These are phyloP conservation scores for Camelus bactrianus DNA, from an alignment of 2,113 vertebrate genomes.

Conservation along the genomic window DNA sequence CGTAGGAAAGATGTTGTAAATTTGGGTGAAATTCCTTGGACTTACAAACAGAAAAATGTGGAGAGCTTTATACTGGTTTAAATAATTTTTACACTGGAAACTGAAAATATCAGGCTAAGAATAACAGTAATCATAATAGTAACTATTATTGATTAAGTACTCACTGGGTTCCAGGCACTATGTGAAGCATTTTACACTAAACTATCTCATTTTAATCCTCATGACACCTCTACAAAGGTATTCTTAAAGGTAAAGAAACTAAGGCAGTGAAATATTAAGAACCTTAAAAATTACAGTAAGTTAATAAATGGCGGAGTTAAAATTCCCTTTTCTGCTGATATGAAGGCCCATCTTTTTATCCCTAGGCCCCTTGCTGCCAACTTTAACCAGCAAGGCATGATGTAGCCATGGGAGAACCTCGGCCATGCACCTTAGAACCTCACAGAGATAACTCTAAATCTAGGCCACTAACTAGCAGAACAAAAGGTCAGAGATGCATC, in stretches of 20 bases:
- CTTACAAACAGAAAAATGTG: slow-evolving; percentile 33
- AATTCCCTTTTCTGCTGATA: neutral
- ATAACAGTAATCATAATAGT: neutral
- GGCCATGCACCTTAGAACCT: neutral
- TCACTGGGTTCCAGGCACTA: neutral
- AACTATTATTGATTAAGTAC: neutral
- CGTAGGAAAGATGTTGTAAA: neutral
- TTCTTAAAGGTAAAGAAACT: neutral
- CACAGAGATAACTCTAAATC: neutral
- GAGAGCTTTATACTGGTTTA: neutral
- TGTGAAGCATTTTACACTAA: neutral
- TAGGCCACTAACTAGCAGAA: neutral
- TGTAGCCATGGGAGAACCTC: neutral
- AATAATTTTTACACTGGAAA: neutral
- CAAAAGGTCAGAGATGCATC: neutral
- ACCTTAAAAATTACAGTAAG: neutral
- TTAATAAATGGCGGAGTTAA: neutral
- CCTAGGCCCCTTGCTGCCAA: neutral
- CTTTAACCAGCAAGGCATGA: neutral
- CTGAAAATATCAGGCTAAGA: neutral
- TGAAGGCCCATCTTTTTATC: neutral
- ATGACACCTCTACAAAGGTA: neutral
- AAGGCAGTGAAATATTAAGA: neutral
- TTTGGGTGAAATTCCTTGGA: neutral
- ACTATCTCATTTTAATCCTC: neutral